Conservation (phyloP, 64 coral and sea anemone genomes). For the Astreopora myriophthalma region DNA sequence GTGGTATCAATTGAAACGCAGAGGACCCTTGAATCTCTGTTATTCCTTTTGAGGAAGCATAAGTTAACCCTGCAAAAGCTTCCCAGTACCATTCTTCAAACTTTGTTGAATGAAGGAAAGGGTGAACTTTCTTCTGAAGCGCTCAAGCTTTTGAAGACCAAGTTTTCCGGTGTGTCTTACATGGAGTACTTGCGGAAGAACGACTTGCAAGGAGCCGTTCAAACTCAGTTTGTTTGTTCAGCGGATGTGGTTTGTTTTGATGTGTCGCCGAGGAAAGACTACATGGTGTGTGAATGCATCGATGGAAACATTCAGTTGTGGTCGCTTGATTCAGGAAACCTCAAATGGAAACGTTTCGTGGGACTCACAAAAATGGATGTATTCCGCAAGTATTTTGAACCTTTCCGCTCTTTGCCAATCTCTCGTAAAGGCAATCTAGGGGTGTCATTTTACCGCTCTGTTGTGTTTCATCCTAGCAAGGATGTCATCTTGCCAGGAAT, state of each 20-base stretch:
- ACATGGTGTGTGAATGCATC: constrained; percentile 11
- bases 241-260: constrained; percentile 10
- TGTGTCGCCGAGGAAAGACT: neutral
- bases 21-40: neutral
- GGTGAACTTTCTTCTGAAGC: neutral
- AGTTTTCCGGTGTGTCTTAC: neutral
- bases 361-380: too few relatives aligned
- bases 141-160: neutral
- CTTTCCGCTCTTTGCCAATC: neutral
- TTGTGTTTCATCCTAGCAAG: constrained; percentile 9
- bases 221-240: neutral
- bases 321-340: neutral
- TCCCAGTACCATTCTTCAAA: neutral
- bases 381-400: neutral
- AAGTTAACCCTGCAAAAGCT: neutral
- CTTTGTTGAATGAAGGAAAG: neutral
- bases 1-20: neutral
- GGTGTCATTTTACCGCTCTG: neutral
- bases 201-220: neutral
- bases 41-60: neutral
- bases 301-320: neutral
- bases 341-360: neutral
- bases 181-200: neutral
- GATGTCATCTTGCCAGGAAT: constrained; percentile 14
- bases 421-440: too few relatives aligned